Evolutionary conservation across 2,797 vertebrate genomes (phyloP).

Genomic region (Pangasius sanitwongsei): DNA sequence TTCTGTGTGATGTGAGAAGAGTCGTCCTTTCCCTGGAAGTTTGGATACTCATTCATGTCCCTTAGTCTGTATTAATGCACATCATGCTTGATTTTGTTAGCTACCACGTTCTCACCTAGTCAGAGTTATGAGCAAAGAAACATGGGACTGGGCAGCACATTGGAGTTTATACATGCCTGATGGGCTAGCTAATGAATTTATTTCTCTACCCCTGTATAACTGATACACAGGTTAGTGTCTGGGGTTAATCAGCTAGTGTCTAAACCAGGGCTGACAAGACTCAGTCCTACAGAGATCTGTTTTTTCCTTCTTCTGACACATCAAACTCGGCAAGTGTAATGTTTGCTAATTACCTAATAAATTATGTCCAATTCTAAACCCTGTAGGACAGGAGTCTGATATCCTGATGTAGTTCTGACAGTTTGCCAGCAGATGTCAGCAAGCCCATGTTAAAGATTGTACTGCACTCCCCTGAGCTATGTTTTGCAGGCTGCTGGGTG

Average conservation of each 20-base stretch:
- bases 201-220: not conserved
- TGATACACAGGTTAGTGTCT: not conserved
- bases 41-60: not conserved
- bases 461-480: not conserved
- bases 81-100: not conserved
- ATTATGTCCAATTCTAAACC: not conserved
- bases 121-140: not conserved
- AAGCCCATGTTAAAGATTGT: not conserved
- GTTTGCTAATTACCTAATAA: not conserved
- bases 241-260: not conserved
- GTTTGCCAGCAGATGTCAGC: conserved; percentile 11
- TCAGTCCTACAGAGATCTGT: not conserved
- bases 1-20: not conserved
- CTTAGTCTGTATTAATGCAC: not conserved
- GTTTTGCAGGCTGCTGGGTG: not conserved
- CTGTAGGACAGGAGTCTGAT: not conserved
- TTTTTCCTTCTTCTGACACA: not conserved
- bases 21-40: not conserved
- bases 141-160: not conserved
- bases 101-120: not conserved
- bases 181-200: not conserved
- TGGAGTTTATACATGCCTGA: not conserved
- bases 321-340: not conserved
- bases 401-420: not conserved
- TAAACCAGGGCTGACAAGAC: not conserved